Evolutionary conservation across 30 jellyfish, hydroid and myxozoan species (phyloP).

Genomic region (Aurelia aurita complex sp. Pacific): DNA sequence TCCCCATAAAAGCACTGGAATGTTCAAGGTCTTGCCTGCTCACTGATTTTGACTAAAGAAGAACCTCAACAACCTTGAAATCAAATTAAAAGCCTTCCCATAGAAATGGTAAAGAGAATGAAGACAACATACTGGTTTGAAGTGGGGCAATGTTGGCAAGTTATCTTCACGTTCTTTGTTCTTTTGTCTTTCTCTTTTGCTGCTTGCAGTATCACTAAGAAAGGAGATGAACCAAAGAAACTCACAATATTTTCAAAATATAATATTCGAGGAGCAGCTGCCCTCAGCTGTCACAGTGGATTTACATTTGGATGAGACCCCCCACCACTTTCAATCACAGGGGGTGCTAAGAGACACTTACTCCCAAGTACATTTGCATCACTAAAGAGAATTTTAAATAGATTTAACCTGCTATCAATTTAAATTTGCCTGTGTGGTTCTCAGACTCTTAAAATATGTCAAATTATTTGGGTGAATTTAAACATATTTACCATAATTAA

Average conservation of each 20-base stretch:
- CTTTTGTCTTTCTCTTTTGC: slow-evolving; percentile 42
- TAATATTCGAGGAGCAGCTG: too few relatives aligned
- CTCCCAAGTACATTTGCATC: too few relatives aligned
- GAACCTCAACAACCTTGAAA: slow-evolving; percentile 53
- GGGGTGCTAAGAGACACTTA: too few relatives aligned
- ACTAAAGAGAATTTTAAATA: too few relatives aligned
- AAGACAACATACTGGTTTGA: slow-evolving; percentile 86
- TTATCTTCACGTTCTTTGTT: slow-evolving; percentile 67
- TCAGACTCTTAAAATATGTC: too few relatives aligned
- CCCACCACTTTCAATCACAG: too few relatives aligned
- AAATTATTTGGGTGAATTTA: too few relatives aligned
- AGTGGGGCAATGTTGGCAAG: slow-evolving; percentile 81
- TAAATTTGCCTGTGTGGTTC: too few relatives aligned
- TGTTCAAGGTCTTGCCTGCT: slow-evolving; percentile 44
- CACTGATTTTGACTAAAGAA: neutral
- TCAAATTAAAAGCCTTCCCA: slow-evolving; percentile 59
- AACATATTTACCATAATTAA: too few relatives aligned
- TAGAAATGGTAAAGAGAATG: slow-evolving; percentile 35
- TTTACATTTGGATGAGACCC: too few relatives aligned
- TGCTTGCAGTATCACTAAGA: slow-evolving; percentile 22
- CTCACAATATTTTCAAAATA: neutral
- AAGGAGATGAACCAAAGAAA: slow-evolving; percentile 3
- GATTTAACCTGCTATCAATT: too few relatives aligned
- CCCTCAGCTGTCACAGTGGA: too few relatives aligned
- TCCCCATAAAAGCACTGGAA: slow-evolving; percentile 34